A percentile compares a stretch with the other conserved stretches of the same genome.
phyloP scores from a whole-genome alignment of 2,888 invertebrate species.

The Barypeithes pellucidus region DNA sequence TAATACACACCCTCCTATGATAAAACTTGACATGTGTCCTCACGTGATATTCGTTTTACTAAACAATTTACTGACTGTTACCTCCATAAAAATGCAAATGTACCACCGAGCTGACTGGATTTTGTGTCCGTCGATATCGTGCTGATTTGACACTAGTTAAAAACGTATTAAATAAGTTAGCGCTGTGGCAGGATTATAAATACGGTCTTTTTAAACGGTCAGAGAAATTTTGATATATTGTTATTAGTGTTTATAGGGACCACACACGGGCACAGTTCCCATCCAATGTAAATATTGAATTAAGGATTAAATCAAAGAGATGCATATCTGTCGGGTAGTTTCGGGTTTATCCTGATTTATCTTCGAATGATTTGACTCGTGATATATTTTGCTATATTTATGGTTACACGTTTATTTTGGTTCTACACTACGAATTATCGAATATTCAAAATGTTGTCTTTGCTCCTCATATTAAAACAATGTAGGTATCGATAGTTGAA shows the following conservation, averaged over 20 bases:
- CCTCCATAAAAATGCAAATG: slow-evolving; percentile 39
- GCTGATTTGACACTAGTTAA: slow-evolving; percentile 56
- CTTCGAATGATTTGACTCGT: slow-evolving; percentile 9
- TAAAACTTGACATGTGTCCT: background rate
- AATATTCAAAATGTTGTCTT: no score
- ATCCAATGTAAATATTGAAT: slow-evolving; percentile 24
- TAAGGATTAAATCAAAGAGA: slow-evolving; percentile 24
- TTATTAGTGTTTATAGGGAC: slow-evolving; percentile 57
- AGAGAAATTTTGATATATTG: slow-evolving; percentile 56
- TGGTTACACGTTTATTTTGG: background rate
- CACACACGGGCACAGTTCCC: slow-evolving; percentile 39
- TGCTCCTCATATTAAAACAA: no score
- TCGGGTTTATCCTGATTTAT: slow-evolving; percentile 24
- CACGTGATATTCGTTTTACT: slow-evolving; percentile 2
- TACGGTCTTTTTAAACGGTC: slow-evolving; percentile 18
- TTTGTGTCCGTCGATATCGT: slow-evolving; percentile 48
- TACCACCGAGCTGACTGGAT: slow-evolving; percentile 24
- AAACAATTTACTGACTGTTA: slow-evolving; percentile 35
- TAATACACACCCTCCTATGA: no score
- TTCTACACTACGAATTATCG: no score
- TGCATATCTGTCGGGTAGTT: slow-evolving; percentile 6
- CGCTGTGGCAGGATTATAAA: slow-evolving; percentile 33
- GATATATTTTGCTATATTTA: background rate
- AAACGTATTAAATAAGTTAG: slow-evolving; percentile 58
- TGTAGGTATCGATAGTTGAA: no score